Percentiles rank a stretch among this genome's conserved stretches.
Conservation (phyloP, 2,888 invertebrate species). For the Eilema depressum region DNA sequence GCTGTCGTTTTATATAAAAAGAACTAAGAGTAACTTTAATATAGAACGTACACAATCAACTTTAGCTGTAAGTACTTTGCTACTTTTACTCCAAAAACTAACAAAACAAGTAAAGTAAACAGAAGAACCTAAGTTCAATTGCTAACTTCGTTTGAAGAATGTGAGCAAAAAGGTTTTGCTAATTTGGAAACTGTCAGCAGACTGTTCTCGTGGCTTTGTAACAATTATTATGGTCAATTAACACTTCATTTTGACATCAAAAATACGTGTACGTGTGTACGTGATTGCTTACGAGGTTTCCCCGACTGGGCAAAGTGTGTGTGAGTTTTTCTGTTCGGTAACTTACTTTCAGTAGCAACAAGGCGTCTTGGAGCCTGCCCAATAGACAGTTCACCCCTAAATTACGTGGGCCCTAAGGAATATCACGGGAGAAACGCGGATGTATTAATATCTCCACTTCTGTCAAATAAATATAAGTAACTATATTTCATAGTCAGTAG, state of each 20-base stretch:
- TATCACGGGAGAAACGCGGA: neutral
- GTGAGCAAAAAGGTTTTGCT: conserved; percentile 31
- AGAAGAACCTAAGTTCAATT: conserved; percentile 14
- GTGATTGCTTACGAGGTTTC: too few species aligned
- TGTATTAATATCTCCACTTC: neutral
- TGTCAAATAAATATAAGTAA: neutral
- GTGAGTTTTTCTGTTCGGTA: neutral
- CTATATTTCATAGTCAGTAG: neutral
- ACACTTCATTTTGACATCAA: conserved; percentile 44
- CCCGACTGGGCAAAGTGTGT: neutral
- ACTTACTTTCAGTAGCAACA: neutral
- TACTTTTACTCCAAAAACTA: conserved; percentile 13
- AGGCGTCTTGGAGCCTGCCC: neutral
- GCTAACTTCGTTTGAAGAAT: conserved; percentile 27
- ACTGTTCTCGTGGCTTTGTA: conserved; percentile 23
- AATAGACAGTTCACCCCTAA: neutral
- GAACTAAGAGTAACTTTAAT: neutral
- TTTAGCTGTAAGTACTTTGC: neutral
- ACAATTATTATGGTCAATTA: conserved; percentile 50
- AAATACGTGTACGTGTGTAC: conserved; percentile 27
- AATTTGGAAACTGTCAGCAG: conserved; percentile 38
- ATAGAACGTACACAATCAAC: conserved; percentile 2
- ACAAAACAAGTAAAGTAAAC: conserved; percentile 12
- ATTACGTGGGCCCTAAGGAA: neutral
- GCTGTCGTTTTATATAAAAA: neutral